phyloP scores from a whole-genome alignment of 2,113 vertebrate species.

The Alexandromys fortis region DNA sequence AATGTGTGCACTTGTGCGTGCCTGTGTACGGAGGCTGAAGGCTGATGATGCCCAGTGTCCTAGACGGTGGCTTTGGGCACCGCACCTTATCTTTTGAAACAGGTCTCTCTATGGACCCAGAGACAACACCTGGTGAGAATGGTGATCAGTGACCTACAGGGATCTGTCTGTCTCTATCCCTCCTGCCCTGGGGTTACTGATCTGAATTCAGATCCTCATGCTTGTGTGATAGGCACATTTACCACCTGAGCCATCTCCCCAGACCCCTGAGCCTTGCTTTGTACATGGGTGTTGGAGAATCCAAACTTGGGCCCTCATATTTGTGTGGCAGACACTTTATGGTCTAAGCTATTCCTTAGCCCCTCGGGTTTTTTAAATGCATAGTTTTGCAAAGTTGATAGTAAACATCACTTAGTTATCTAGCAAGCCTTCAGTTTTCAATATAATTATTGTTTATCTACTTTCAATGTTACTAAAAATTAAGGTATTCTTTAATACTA shows the following conservation, averaged over 20 bases:
- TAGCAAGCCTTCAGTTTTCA: background rate
- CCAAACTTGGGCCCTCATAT: background rate
- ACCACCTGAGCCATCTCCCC: too few relatives aligned
- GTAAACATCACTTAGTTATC: background rate
- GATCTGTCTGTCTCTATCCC: background rate
- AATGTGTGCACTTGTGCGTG: background rate
- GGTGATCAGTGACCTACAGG: background rate
- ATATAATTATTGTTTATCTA: background rate
- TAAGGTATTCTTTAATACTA: background rate
- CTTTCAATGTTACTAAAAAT: background rate
- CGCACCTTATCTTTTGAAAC: background rate
- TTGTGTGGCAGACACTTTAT: background rate
- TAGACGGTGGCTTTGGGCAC: background rate
- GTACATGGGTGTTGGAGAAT: background rate
- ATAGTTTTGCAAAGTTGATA: background rate
- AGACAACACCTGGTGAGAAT: background rate
- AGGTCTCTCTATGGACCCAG: background rate
- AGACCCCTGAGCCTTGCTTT: background rate
- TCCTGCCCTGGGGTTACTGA: background rate
- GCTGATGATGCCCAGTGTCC: background rate
- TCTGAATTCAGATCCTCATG: background rate
- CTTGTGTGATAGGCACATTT: background rate
- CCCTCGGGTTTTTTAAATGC: background rate
- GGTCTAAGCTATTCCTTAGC: background rate
- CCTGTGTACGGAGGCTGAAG: background rate